Base-by-base conservation (phyloP, 2,888 invertebrate genomes). In the Sarcophaga rosellei region DNA sequence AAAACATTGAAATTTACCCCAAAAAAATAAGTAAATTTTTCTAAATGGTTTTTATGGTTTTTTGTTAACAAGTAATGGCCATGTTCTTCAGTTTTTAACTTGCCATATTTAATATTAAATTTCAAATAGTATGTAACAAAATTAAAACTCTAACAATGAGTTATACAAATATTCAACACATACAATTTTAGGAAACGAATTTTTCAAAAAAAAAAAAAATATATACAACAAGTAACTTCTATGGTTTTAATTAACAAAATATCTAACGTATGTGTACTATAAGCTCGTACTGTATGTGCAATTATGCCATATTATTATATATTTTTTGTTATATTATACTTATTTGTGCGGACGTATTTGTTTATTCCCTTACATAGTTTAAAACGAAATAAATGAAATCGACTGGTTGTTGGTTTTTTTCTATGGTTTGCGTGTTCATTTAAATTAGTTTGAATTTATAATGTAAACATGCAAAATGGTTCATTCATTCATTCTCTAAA, bases 361-460 rank as follows among this genome's bases (percentile, higher is more conserved):
- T 53, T 53, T 12, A 15, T 53, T 53, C 53, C 53, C 5, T 53
- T 53, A 12, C 17, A 53, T 15, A 17, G 15, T 53, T 12, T 4
- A 53, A 53, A 53, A 53, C 53, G 17, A 53, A 53, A 53, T 53
- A 15, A 53, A 53, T 53, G 53, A 53, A 76, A 82, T 76, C 57
- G 69, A 21, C 57, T 76, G 70, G 62, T 17, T 20, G 68, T n/a
- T 75, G 77, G 75, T 65, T 85, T 74, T 57, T 57, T 77, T 63
- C 25, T 45, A 77, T 63, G 81, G 80, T 61, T 78, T 81, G 86
- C 86, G 80, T 86, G 86, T 86, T 86, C 73, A 81, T 83, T 86
- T 84, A 84, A 84, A 86, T 86, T 86, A 86, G 80, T 86, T 86
- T 74, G 74, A 83, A 84, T 86, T 84, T 80, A 80, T 81, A 84